Percentiles rank a stretch among this genome's conserved stretches.
These are phyloP conservation scores for Nibea albiflora DNA, from an alignment of 2,113 vertebrate species.

Conservation along the genomic window DNA sequence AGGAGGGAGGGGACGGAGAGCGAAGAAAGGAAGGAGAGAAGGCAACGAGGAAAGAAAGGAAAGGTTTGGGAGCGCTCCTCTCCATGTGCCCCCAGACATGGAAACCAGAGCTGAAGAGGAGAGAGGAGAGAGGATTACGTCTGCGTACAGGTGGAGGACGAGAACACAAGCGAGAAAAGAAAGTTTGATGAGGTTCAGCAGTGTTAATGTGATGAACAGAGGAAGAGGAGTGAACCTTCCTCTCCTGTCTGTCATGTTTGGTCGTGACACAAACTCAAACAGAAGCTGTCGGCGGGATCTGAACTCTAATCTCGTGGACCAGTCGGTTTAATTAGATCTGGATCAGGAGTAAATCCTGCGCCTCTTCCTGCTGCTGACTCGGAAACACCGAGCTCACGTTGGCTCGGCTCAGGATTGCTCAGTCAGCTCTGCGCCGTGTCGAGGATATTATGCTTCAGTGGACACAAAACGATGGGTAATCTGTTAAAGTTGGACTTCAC, in stretches of 20 bases:
- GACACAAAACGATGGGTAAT: constrained; percentile 29
- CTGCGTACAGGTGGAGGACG: too few species aligned
- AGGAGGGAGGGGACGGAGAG: neutral
- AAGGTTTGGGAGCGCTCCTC: neutral
- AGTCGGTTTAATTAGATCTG: neutral
- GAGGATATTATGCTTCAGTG: constrained; percentile 32
- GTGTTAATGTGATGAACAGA: neutral
- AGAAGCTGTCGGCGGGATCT: neutral
- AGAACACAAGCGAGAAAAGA: too few species aligned
- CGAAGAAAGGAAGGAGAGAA: neutral
- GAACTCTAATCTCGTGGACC: neutral
- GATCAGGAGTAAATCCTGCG: neutral
- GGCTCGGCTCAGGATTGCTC: constrained; percentile 21
- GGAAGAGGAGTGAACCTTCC: neutral
- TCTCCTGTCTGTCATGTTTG: neutral
- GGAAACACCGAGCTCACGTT: neutral
- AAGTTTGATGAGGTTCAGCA: too few species aligned
- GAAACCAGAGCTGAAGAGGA: neutral
- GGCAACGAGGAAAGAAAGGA: neutral
- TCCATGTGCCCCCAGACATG: neutral
- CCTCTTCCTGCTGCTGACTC: constrained; percentile 17
- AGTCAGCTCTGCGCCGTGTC: constrained; percentile 18
- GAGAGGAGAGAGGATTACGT: neutral
- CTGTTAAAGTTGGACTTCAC: constrained; percentile 17
- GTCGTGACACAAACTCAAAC: neutral